Base-by-base conservation (phyloP, 2,888 invertebrate genomes). In the Melolontha melolontha region DNA sequence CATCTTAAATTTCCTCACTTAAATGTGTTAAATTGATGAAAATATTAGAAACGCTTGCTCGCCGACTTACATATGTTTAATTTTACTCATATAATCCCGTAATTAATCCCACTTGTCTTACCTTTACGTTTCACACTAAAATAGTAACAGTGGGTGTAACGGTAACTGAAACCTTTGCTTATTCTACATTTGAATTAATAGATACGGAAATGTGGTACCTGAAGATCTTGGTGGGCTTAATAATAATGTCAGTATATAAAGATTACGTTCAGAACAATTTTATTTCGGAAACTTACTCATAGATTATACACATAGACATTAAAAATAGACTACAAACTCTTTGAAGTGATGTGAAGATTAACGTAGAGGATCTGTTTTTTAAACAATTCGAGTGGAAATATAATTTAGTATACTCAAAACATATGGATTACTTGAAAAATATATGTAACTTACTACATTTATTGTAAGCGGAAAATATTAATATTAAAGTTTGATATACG, bases 321-420 rank as follows among this genome's bases (percentile, higher is more conserved):
- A 12, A 51, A 51, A 51, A 51, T 51, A 51, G 51, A 51, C 29
- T 10, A 16, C 8, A 17, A 47, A 29, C 27, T 51, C 8, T 14
- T 51, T 29, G 27, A 27, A 27, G 27, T 29, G 51, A 51, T n/a
- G 27, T 51, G 51, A 51, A 27, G 29, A 51, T 51, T 51, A 51
- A 27, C 29, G 22, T 51, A 29, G 27, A 27, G 51, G 51, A 27
- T 29, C 51, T 27, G 29, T 27, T 51, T 50, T 50, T 12, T 34
- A 34, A 22, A 29, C 47, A 47, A 47, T 47, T 17, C 16, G 14
- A 47, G 12, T 47, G 47, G 47, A 22, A 6, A 17, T 55, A 42
- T 55, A 17, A 55, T 55, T 55, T 55, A 55, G 41, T 22, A 34
- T 17, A n/a, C 22, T 55, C 55, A 22, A 55, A 22, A 55, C 55